Evolutionary conservation across 2,113 vertebrate genomes (phyloP).

Genomic region (Cygnus atratus): DNA sequence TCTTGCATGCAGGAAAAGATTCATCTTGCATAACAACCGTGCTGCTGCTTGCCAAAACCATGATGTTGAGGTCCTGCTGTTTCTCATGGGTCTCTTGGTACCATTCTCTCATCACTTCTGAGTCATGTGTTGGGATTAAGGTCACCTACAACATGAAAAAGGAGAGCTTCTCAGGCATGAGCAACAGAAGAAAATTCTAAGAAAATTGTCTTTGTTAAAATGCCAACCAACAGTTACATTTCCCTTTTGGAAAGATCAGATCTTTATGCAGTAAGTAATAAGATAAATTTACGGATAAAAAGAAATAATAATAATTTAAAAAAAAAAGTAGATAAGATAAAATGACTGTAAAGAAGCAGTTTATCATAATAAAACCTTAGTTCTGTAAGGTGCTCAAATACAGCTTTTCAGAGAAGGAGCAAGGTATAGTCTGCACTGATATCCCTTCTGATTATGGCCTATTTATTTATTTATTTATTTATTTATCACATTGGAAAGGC

Average conservation of each 20-base stretch:
- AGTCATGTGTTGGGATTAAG: slow-evolving; percentile 96
- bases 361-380: background rate
- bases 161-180: background rate
- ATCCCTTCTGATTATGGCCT: background rate
- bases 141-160: slow-evolving; percentile 83
- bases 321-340: rapidly evolving
- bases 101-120: slow-evolving; percentile 98
- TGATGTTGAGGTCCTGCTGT: slow-evolving; percentile 96
- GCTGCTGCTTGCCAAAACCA: slow-evolving; percentile 98
- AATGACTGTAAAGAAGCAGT: background rate
- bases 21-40: slow-evolving; percentile 99
- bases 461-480: background rate
- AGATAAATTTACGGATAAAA: background rate
- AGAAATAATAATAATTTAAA: background rate
- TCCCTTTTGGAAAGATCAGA: background rate
- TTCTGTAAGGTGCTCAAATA: background rate
- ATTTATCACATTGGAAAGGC: background rate
- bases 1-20: slow-evolving; percentile 98
- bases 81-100: slow-evolving; percentile 98
- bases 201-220: background rate
- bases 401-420: background rate
- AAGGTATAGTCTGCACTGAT: background rate
- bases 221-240: background rate
- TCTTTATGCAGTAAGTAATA: background rate
- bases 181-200: background rate